These are phyloP conservation scores for Remorina albescens DNA, from an alignment of 2,797 vertebrate species.

Conservation along the genomic window DNA sequence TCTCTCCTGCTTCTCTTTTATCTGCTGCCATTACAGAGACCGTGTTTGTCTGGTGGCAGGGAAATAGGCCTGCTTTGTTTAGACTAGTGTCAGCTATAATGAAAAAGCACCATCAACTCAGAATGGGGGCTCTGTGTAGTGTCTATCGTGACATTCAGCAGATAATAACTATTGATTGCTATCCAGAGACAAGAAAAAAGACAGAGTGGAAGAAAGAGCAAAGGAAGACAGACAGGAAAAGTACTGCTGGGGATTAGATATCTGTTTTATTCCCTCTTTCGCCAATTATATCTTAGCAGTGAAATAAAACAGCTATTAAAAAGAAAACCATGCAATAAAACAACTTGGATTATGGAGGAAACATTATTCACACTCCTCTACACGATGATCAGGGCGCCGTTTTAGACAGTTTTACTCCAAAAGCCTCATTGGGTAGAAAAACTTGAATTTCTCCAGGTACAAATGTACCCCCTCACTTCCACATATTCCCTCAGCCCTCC, in stretches of 20 bases:
- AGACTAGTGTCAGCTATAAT: conserved; percentile 86
- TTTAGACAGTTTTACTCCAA: conserved; percentile 37
- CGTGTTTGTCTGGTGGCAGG: conserved; percentile 83
- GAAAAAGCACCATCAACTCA: conserved; percentile 86
- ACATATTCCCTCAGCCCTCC: conserved; percentile 26
- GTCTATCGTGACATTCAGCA: conserved; percentile 76
- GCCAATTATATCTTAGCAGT: conserved; percentile 56
- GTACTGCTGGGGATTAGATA: conserved; percentile 43
- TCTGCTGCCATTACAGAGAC: conserved; percentile 82
- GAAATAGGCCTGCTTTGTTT: conserved; percentile 85
- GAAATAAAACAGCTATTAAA: conserved; percentile 48
- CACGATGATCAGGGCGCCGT: conserved; percentile 26
- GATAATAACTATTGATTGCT: conserved; percentile 87
- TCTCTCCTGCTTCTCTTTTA: conserved; percentile 81
- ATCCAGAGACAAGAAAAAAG: conserved; percentile 74
- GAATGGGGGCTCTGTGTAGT: conserved; percentile 74
- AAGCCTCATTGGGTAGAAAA: conserved; percentile 28
- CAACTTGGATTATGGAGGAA: conserved; percentile 22
- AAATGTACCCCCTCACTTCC: conserved; percentile 15
- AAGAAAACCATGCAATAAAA: conserved; percentile 43
- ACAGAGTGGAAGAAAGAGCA: conserved; percentile 62
- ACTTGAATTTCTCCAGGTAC: conserved; percentile 36
- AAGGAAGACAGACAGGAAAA: conserved; percentile 63
- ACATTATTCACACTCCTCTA: conserved; percentile 7
- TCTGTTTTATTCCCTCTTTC: conserved; percentile 19